Evolutionary conservation across 2,797 vertebrate genomes (phyloP), one percentile per base, ranked within the genome.

Genomic region (Ptychobarbus kaznakovi): DNA sequence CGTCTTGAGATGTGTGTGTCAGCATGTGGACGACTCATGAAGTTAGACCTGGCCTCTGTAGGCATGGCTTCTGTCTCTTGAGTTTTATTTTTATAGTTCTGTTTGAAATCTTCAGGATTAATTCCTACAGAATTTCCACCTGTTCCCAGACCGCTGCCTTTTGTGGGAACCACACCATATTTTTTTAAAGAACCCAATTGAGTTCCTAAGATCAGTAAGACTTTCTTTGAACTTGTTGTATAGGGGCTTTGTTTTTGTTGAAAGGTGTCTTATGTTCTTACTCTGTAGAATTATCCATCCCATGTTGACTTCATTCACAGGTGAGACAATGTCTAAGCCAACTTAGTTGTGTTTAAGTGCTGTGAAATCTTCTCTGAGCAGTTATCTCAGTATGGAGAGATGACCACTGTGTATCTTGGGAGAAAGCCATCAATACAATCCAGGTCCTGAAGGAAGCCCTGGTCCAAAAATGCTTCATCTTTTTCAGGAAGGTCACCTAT

Each of bases 341-440:
- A 1, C 15, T 46, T 6, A 22, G 35, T 10, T 22, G 18, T 72
- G 12, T 25, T 42, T 12, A 42, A 44, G 12, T 72, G 10, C 18
- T 46, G 38, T 46, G 20, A n/a, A 6, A n/a, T 73, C 6, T 16
- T 81, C 22, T 70, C 11, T 35, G 49, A 38, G 0, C 80, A 89
- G 88, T 51, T 89, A 69, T n/a, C 35, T 63, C 74, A 84, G n/a
- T 89, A 89, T 83, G 88, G 87, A 56, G 86, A 90, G 38, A 86
- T 90, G 68, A 42, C 73, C 61, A 63, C 75, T 32, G 0, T 88
- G 2, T 83, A 44, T 72, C 12, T 86, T 25, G 86, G 88, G 10
- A 81, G 85, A 40, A 81, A 68, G 28, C 85, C 76, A 28, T 89
- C 9, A 90, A 88, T 46, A 84, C 56, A 18, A 0, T 89, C 25